Evolutionary conservation across 1,140 invertebrate genomes (phyloP).

Genomic region (Chrysopa pallens): DNA sequence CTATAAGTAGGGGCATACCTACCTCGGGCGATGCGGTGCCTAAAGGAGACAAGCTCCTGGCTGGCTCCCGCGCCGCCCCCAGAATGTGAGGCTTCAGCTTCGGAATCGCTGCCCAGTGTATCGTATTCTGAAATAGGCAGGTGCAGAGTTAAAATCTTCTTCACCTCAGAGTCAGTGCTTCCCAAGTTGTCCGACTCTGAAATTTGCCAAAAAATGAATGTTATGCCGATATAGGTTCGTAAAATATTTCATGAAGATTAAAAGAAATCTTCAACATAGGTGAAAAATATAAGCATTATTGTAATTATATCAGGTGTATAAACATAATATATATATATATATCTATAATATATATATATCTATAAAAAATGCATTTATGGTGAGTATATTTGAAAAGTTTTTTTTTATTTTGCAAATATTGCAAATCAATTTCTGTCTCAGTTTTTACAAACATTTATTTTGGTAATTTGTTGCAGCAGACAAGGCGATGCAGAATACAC

Average conservation of each 20-base stretch:
- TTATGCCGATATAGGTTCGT: neutral
- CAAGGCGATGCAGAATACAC: too few species aligned
- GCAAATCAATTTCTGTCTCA: too few species aligned
- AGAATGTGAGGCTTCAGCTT: conserved; percentile 37
- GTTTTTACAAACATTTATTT: too few species aligned
- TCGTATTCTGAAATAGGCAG: conserved; percentile 78
- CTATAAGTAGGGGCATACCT: conserved; percentile 7
- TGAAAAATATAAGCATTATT: too few species aligned
- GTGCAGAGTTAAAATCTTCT: conserved; percentile 73
- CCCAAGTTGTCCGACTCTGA: conserved; percentile 72
- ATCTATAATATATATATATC: too few species aligned
- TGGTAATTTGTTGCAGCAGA: too few species aligned
- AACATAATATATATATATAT: too few species aligned
- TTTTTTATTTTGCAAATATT: too few species aligned
- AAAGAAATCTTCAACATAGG: too few species aligned
- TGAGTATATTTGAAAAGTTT: too few species aligned
- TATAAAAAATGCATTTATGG: too few species aligned
- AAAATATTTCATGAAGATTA: neutral
- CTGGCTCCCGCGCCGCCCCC: conserved; percentile 24
- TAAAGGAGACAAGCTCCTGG: conserved; percentile 36
- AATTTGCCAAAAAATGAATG: conserved; percentile 21
- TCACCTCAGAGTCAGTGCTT: conserved; percentile 70
- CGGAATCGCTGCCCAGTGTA: conserved; percentile 54
- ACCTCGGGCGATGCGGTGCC: conserved; percentile 34
- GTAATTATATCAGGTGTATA: too few species aligned